phyloP scores from a whole-genome alignment of 2,113 vertebrate genomes.

The Madoqua kirkii region DNA sequence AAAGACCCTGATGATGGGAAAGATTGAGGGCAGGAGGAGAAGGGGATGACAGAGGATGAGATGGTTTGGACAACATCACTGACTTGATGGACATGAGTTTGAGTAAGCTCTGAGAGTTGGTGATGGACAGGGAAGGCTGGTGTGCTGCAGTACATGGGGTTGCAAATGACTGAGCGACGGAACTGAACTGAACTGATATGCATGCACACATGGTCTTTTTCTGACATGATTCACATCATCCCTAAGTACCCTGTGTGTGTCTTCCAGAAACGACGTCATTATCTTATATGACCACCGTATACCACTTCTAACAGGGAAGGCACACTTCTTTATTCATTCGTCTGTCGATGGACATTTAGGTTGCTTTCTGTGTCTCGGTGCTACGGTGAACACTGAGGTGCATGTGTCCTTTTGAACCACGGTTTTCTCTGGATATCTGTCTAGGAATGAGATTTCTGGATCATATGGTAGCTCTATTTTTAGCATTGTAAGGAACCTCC shows the following conservation, averaged over 20 bases:
- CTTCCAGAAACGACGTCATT: not conserved
- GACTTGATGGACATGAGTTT: not conserved
- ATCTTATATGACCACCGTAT: not conserved
- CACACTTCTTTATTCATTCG: not conserved
- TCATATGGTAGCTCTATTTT: not conserved
- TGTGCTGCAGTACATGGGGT: not conserved
- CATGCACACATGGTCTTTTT: not conserved
- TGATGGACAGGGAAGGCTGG: not conserved
- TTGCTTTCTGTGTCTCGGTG: not conserved
- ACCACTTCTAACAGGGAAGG: not conserved
- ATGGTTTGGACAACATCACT: not conserved
- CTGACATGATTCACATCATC: not conserved
- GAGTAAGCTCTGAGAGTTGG: not conserved
- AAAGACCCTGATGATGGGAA: not conserved
- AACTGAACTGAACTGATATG: not conserved
- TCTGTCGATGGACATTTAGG: not conserved
- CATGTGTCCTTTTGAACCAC: not conserved
- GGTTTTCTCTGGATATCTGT: not conserved
- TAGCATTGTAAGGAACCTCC: not conserved
- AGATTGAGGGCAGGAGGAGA: not conserved
- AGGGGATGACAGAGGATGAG: not conserved
- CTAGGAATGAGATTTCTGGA: not conserved
- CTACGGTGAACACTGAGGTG: not conserved
- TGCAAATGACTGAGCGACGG: fast-evolving
- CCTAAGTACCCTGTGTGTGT: not conserved